A percentile compares a stretch with the other conserved stretches of the same genome.
These are phyloP conservation scores for Anguilla obscura DNA, from an alignment of 2,797 vertebrate species.

Conservation along the genomic window DNA sequence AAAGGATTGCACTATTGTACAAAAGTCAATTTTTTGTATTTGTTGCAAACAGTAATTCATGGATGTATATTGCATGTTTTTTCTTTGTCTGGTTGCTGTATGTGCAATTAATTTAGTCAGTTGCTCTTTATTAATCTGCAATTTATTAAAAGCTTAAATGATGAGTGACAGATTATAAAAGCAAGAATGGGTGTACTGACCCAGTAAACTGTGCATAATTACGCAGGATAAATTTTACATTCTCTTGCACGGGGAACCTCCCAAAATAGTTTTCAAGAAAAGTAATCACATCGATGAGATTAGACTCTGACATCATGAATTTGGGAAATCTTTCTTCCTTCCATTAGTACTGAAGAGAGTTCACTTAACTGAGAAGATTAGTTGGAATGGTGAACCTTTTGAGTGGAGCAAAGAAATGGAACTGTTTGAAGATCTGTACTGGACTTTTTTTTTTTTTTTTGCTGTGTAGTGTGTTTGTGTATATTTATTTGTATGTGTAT, in stretches of 20 bases:
- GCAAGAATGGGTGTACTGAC: not conserved
- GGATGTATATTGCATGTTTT: not conserved
- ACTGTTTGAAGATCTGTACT: not conserved
- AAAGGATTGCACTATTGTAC: too few species aligned
- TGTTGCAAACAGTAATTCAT: not conserved
- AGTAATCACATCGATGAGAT: not conserved
- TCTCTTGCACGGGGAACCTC: not conserved
- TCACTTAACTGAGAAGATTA: not conserved
- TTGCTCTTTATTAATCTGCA: not conserved
- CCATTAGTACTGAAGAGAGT: not conserved
- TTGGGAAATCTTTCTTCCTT: not conserved
- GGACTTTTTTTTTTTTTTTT: not conserved
- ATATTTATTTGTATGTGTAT: not conserved
- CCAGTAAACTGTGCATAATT: not conserved
- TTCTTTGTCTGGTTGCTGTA: not conserved
- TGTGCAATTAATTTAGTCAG: not conserved
- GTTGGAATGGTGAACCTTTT: not conserved
- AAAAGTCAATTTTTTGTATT: not conserved
- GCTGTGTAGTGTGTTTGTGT: not conserved
- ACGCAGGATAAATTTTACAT: not conserved
- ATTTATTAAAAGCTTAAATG: not conserved
- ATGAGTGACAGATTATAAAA: not conserved
- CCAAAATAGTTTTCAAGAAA: not conserved
- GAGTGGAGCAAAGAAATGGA: not conserved
- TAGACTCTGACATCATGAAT: not conserved